Percentiles rank a stretch among this genome's conserved stretches.
phyloP scores from a whole-genome alignment of 2,888 invertebrate genomes.

The Neocrepidodera transversa region DNA sequence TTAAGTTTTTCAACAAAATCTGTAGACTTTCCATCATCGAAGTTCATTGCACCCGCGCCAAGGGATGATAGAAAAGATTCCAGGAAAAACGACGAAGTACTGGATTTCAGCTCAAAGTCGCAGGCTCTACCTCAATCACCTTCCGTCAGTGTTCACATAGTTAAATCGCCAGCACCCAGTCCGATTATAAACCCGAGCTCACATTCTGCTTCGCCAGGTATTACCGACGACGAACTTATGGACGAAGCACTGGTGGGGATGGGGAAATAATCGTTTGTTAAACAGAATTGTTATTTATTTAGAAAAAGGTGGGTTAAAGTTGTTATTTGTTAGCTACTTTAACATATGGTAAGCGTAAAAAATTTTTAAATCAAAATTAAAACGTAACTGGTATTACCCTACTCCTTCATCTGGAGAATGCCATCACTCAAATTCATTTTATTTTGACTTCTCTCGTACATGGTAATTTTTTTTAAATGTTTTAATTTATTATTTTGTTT shows the following conservation, averaged over 20 bases:
- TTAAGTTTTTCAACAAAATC: slow-evolving; percentile 56
- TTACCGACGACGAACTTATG: slow-evolving; percentile 90
- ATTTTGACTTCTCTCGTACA: too few species aligned
- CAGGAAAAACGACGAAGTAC: slow-evolving; percentile 65
- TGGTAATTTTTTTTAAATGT: too few species aligned
- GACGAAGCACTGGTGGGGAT: slow-evolving; percentile 84
- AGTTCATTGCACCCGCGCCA: slow-evolving; percentile 59
- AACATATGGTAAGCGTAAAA: too few species aligned
- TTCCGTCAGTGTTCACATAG: slow-evolving; percentile 76
- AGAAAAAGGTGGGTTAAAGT: neutral
- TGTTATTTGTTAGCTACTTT: too few species aligned
- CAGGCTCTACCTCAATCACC: slow-evolving; percentile 66
- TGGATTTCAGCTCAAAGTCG: slow-evolving; percentile 53
- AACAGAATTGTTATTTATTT: neutral
- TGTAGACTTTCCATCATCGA: slow-evolving; percentile 59
- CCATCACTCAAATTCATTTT: too few species aligned
- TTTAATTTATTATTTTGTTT: too few species aligned
- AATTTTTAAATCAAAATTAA: too few species aligned
- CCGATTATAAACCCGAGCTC: slow-evolving; percentile 72
- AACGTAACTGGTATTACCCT: too few species aligned
- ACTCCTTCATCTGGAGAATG: too few species aligned
- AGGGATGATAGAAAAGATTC: slow-evolving; percentile 46
- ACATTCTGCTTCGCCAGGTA: slow-evolving; percentile 78
- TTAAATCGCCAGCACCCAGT: slow-evolving; percentile 78
- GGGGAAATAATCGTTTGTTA: slow-evolving; percentile 65